Conservation (phyloP, 2,113 vertebrate species). For the Toxotes chatareus region DNA sequence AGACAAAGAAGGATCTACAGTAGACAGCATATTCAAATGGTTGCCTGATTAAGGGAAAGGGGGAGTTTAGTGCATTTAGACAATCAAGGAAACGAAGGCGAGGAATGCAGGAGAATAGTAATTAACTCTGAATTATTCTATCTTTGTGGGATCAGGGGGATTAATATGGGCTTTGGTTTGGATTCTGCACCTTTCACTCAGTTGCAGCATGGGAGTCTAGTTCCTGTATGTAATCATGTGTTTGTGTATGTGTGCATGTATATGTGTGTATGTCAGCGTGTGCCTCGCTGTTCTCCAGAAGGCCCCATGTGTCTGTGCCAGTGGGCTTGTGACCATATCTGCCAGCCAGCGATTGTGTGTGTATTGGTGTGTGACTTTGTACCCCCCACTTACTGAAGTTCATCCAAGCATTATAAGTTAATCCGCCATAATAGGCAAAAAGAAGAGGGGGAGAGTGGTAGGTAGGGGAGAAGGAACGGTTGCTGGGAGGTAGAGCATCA, state of each 20-base stretch:
- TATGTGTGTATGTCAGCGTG: conserved; percentile 22
- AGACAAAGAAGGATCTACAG: conserved; percentile 57
- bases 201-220: conserved; percentile 70
- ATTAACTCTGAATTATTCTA: conserved; percentile 81
- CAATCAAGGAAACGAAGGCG: conserved; percentile 55
- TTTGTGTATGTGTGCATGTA: conserved; percentile 15
- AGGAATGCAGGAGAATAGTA: conserved; percentile 69
- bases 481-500: conserved; percentile 43
- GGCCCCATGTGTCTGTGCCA: conserved; percentile 73
- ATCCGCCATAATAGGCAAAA: conserved; percentile 86
- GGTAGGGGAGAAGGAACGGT: conserved; percentile 29
- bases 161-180: conserved; percentile 78
- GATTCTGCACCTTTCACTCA: conserved; percentile 74
- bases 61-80: conserved; percentile 73
- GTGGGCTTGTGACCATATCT: conserved; percentile 78
- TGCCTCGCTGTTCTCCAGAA: conserved; percentile 65
- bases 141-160: conserved; percentile 77
- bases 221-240: conserved; percentile 60
- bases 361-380: conserved; percentile 80
- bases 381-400: conserved; percentile 79
- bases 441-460: conserved; percentile 57
- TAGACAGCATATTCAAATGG: conserved; percentile 49
- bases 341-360: conserved; percentile 71
- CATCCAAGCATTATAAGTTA: conserved; percentile 86
- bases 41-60: conserved; percentile 36